These are phyloP conservation scores for Oryctes rhinoceros DNA, from an alignment of 1,140 invertebrate species.

Conservation along the genomic window DNA sequence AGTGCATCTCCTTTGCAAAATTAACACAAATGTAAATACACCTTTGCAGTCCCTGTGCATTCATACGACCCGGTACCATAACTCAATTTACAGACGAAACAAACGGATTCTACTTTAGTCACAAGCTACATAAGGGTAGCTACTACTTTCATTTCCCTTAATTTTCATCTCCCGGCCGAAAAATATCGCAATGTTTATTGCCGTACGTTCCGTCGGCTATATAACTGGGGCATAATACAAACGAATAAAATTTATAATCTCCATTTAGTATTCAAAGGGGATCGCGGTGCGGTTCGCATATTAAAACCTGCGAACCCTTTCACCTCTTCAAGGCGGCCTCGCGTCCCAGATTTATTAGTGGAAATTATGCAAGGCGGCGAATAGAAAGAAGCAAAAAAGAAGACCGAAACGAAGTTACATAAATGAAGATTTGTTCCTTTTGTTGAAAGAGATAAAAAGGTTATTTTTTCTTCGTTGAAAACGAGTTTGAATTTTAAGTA, in stretches of 20 bases:
- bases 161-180: not conserved
- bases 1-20: no score
- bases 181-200: slow-evolving; percentile 10
- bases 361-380: slow-evolving; percentile 8
- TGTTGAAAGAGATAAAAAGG: not conserved
- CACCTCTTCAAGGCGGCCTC: not conserved
- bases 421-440: slow-evolving; percentile 22
- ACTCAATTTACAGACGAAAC: no score
- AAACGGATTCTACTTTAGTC: no score
- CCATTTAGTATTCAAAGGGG: slow-evolving; percentile 18
- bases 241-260: slow-evolving; percentile 16
- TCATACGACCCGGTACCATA: no score
- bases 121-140: no score
- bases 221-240: not conserved
- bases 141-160: not conserved
- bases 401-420: not conserved
- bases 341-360: slow-evolving; percentile 1
- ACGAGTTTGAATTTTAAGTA: slow-evolving; percentile 1
- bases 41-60: no score
- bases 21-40: no score
- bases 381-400: not conserved
- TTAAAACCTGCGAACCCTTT: slow-evolving; percentile 5
- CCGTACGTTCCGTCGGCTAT: not conserved
- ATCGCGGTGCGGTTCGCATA: not conserved
- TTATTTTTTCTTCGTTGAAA: not conserved